phyloP scores from a whole-genome alignment of 2,888 invertebrate genomes.

The Anaspis maculata region DNA sequence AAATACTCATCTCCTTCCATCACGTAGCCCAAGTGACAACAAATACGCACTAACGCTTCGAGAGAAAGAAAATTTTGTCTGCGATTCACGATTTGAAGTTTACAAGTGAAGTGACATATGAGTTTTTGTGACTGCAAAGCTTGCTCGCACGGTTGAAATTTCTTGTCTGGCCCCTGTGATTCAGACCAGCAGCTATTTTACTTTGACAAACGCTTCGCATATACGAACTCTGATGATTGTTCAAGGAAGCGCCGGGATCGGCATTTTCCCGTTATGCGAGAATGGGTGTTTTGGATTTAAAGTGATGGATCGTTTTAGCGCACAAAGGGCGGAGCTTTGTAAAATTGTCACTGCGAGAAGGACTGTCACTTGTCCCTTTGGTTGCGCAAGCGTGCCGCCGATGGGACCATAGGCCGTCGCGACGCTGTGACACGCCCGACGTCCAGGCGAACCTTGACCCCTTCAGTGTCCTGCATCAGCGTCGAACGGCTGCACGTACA shows the following conservation, averaged over 20 bases:
- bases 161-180: too few species aligned
- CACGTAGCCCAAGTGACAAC: too few species aligned
- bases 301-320: slow-evolving; percentile 15
- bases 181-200: too few species aligned
- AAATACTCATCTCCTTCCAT: too few species aligned
- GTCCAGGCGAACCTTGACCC: slow-evolving; percentile 42
- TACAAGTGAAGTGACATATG: too few species aligned
- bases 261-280: neutral
- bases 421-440: slow-evolving; percentile 43
- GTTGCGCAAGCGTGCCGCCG: slow-evolving; percentile 37
- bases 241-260: neutral
- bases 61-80: too few species aligned
- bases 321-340: slow-evolving; percentile 33
- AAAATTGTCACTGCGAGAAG: slow-evolving; percentile 41
- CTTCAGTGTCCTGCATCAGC: slow-evolving; percentile 36
- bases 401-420: slow-evolving; percentile 42
- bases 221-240: too few species aligned
- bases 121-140: too few species aligned
- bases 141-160: too few species aligned
- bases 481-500: slow-evolving; percentile 26
- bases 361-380: slow-evolving; percentile 41
- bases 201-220: too few species aligned
- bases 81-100: too few species aligned
- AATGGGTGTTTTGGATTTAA: slow-evolving; percentile 5
- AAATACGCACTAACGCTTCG: too few species aligned